Base-by-base conservation (phyloP, 2,797 vertebrate species). In the Molossus molossus region DNA sequence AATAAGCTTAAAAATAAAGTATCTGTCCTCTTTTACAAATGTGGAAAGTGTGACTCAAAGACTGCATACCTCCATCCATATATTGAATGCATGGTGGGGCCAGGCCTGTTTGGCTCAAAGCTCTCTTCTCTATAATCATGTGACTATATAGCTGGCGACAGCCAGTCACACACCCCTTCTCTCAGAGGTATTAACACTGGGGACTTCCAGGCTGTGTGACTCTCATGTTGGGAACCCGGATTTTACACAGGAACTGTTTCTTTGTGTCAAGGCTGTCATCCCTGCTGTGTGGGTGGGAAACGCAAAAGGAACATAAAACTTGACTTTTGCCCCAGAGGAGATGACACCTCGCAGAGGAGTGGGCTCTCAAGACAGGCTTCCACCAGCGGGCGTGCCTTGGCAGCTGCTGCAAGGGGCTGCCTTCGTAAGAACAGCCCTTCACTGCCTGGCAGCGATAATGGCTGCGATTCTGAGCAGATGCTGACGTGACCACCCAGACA, bases 351-450 rank as follows among this genome's bases (percentile, higher is more conserved):
- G 9, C 5, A 14, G 55, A 33, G 53, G 87, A 67, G 10, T 11
- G 17, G 45, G 27, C 21, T 10, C 11, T 37, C 15, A 1, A 50
- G 45, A 9, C 0, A 0, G 40, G 23, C 33, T 33, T 2, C 29
- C 45, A 0, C 3, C 12, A 45, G 0, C 0, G 29, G 25, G 21
- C 40, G 2, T 2, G 1, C 0, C 0, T 0, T 1, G 0, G 65
- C 10, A 55, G 69, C 58, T 3, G 9, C 1, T 2, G 2, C 9
- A 0, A 0, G 45, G n/a, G 73, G n/a, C n/a, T 1, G 0, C 50
- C 58, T 18, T n/a, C 6, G 5, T 9, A 15, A 76, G 23, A 48
- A 55, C 12, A 18, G 62, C 6, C 23, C 0, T 40, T 25, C 6
- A 0, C 23, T 3, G 17, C 55, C 69, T 6, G 64, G 37, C 25